Evolutionary conservation across 1,140 invertebrate species (phyloP).

Genomic region (honey bee (Apis mellifera)): Amel_HAv3.1 CM009931.2:404501-405000

Average conservation of each 20-base stretch:
- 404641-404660: too few relatives aligned
- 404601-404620: too few relatives aligned
- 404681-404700: too few relatives aligned
- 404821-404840: constrained; percentile 3
- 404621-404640: too few relatives aligned
- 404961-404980: constrained; percentile 70
- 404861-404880: constrained; percentile 66
- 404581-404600: too few relatives aligned
- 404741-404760: background rate
- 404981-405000: constrained; percentile 64
- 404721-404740: background rate
- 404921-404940: constrained; percentile 65
- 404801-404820: background rate
- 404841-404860: constrained; percentile 38
- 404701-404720: too few relatives aligned
- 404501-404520: too few relatives aligned
- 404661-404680: too few relatives aligned
- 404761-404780: background rate
- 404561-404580: too few relatives aligned
- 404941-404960: constrained; percentile 71
- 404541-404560: too few relatives aligned
- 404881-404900: constrained; percentile 61
- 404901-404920: constrained; percentile 58
- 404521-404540: too few relatives aligned
- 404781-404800: constrained; percentile 25